These are phyloP conservation scores for Cyrtorhinus lividipennis DNA, from an alignment of 1,140 invertebrate genomes.

Conservation along the genomic window DNA sequence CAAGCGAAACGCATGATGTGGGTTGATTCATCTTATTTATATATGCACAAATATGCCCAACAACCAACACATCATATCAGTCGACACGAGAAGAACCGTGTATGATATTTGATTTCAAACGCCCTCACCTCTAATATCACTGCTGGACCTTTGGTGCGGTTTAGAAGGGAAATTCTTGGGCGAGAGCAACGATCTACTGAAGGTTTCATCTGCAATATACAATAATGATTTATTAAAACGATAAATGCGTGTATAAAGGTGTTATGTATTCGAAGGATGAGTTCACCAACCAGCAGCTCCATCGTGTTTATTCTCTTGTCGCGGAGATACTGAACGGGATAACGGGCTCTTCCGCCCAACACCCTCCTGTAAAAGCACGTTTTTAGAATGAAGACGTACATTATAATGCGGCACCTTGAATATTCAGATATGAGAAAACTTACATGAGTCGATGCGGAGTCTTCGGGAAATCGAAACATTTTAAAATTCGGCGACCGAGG, in stretches of 20 bases:
- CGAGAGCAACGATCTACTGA: constrained; percentile 14
- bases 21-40: too few relatives aligned
- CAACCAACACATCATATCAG: too few relatives aligned
- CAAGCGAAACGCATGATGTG: too few relatives aligned
- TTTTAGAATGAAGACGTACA: too few relatives aligned
- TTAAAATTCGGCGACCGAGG: constrained; percentile 33
- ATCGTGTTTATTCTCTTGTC: constrained; percentile 16
- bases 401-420: neutral
- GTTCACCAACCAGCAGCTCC: too few relatives aligned
- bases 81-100: too few relatives aligned
- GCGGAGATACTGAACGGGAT: constrained; percentile 20
- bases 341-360: constrained; percentile 21
- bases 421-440: neutral
- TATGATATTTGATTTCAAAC: too few relatives aligned
- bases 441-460: neutral
- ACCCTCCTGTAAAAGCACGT: neutral
- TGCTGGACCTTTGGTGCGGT: constrained; percentile 24
- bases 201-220: neutral
- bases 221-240: neutral
- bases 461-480: constrained; percentile 30
- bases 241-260: too few relatives aligned
- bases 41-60: too few relatives aligned
- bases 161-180: constrained; percentile 20
- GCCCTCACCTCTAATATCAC: constrained; percentile 24
- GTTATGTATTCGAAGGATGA: too few relatives aligned